A percentile compares a stretch with the other conserved stretches of the same genome.
Evolutionary conservation across 2,113 vertebrate species (phyloP).

Genomic region (Pipra filicauda): DNA sequence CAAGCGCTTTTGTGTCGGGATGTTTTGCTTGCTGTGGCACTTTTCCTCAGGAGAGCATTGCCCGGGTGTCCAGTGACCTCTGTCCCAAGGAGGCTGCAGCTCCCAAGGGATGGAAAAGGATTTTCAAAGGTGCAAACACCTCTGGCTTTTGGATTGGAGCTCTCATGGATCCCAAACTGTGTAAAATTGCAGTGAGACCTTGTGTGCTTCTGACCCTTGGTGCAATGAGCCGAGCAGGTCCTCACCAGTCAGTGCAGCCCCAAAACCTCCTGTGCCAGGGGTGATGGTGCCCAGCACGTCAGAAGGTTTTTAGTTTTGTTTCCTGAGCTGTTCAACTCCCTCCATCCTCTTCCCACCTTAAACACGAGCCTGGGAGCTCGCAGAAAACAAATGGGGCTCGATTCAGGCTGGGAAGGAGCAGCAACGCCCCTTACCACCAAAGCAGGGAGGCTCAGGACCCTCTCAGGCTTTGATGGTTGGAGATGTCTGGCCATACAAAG

Average conservation of each 20-base stretch:
- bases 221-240: rapidly evolving
- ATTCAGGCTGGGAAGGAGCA: not conserved
- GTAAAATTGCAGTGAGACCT: not conserved
- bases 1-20: not conserved
- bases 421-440: not conserved
- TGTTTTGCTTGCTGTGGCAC: not conserved
- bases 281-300: rapidly evolving
- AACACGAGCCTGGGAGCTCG: rapidly evolving
- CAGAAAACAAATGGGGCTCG: rapidly evolving
- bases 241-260: rapidly evolving
- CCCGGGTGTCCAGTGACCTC: not conserved
- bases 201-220: not conserved
- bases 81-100: not conserved
- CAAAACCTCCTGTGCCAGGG: not conserved
- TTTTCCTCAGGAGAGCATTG: not conserved
- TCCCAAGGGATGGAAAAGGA: not conserved
- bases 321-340: not conserved
- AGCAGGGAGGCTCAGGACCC: not conserved
- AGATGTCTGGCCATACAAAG: conserved; percentile 18
- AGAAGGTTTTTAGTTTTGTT: rapidly evolving
- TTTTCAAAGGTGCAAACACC: not conserved
- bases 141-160: not conserved
- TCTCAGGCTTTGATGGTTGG: not conserved
- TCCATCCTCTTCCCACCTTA: not conserved
- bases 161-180: not conserved